Evolutionary conservation across 2,797 vertebrate species (phyloP).

Genomic region (Columba guinea): DNA sequence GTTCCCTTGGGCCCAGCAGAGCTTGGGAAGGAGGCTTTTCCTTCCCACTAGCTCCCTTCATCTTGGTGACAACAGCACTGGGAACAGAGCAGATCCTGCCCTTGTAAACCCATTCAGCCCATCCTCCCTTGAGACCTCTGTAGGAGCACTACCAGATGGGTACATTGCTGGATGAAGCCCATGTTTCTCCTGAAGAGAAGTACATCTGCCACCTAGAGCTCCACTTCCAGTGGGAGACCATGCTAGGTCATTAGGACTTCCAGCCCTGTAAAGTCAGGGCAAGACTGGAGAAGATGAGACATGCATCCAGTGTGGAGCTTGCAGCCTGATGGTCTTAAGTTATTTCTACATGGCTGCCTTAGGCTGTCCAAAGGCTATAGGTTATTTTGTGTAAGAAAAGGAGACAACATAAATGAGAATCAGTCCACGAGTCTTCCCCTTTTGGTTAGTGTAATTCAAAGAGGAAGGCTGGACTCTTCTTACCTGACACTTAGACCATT

Average conservation of each 20-base stretch:
- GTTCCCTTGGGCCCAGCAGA: neutral
- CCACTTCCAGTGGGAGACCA: neutral
- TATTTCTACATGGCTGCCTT: neutral
- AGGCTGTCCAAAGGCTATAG: neutral
- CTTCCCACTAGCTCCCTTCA: neutral
- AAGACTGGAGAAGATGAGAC: neutral
- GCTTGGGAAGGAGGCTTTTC: neutral
- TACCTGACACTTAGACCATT: neutral
- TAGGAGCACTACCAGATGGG: fast-evolving
- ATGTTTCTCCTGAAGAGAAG: neutral
- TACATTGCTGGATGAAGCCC: neutral
- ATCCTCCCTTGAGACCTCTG: neutral
- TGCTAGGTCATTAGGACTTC: fast-evolving
- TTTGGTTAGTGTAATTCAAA: neutral
- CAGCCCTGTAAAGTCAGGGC: neutral
- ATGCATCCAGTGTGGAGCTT: neutral
- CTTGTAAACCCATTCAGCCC: neutral
- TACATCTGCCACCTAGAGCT: neutral
- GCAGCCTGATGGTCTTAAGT: neutral
- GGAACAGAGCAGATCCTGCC: neutral
- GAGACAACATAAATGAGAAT: neutral
- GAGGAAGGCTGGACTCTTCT: neutral
- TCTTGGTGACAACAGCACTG: neutral
- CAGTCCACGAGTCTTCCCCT: neutral
- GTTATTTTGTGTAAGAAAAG: neutral